These are phyloP conservation scores for Thereva nobilitata DNA, from an alignment of 2,888 invertebrate genomes.

Conservation along the genomic window DNA sequence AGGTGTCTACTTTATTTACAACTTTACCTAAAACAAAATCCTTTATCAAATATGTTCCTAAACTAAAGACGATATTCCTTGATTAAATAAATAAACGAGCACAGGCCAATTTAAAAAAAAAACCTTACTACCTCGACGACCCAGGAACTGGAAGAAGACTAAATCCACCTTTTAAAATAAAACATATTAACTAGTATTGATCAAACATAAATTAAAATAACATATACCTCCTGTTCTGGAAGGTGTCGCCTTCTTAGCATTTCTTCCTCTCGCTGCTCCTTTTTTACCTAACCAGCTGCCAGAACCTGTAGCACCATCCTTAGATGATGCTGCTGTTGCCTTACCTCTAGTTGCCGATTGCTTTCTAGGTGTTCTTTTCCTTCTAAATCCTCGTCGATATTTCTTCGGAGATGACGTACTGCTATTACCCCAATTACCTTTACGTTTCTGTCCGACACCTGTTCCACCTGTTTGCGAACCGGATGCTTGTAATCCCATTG, in stretches of 20 bases:
- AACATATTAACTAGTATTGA: neutral
- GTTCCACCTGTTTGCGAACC: neutral
- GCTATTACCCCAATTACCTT: constrained; percentile 21
- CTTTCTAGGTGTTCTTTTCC: neutral
- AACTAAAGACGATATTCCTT: too few relatives aligned
- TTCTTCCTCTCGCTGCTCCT: too few relatives aligned
- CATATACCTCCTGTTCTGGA: constrained; percentile 9
- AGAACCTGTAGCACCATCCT: too few relatives aligned
- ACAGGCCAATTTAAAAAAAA: too few relatives aligned
- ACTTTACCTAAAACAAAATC: too few relatives aligned
- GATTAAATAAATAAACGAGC: too few relatives aligned
- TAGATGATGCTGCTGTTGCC: neutral
- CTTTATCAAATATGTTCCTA: too few relatives aligned
- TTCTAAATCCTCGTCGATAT: neutral
- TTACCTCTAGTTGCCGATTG: neutral
- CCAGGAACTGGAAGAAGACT: constrained; percentile 15
- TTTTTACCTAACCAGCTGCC: too few relatives aligned
- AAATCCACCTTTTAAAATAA: constrained; percentile 11
- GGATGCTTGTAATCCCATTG: constrained; percentile 6
- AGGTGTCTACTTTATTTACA: too few relatives aligned
- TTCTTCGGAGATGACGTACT: neutral
- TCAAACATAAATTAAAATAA: neutral
- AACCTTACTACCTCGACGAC: too few relatives aligned
- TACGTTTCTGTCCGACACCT: constrained; percentile 12
- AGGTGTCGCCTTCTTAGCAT: neutral